Conservation (phyloP, 2,797 vertebrate genomes). For the Heteromormyrus szaboi region DNA sequence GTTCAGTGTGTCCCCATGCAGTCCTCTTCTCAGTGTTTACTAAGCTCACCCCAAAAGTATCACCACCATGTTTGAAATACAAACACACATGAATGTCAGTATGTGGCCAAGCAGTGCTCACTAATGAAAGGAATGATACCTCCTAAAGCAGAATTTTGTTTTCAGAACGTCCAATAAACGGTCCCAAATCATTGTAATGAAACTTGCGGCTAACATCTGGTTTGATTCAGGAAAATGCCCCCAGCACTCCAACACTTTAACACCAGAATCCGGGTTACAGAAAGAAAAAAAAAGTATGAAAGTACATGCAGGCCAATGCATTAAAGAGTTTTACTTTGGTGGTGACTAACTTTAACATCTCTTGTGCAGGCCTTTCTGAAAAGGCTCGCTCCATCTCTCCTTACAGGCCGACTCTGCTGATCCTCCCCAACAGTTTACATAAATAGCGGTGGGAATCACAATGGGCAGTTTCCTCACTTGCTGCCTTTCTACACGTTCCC, state of each 20-base stretch:
- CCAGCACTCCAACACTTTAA: constrained; percentile 65
- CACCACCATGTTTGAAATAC: not conserved
- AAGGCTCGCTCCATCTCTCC: not conserved
- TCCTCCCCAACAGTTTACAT: not conserved
- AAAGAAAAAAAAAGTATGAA: constrained; percentile 13
- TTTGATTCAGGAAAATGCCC: constrained; percentile 62
- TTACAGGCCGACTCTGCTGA: not conserved
- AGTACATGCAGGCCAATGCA: not conserved
- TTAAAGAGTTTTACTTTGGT: not conserved
- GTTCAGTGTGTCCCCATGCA: not conserved
- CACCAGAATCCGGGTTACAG: constrained; percentile 42
- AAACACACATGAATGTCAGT: not conserved
- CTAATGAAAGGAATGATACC: not conserved
- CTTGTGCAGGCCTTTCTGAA: not conserved
- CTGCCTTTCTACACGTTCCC: not conserved
- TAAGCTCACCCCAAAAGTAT: not conserved
- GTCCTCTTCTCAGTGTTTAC: not conserved
- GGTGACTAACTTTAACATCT: not conserved
- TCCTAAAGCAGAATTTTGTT: constrained; percentile 44
- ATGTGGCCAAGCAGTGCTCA: not conserved
- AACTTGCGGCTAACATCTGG: constrained; percentile 62
- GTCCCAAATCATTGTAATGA: not conserved
- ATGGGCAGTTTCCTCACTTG: not conserved
- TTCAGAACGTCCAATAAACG: constrained; percentile 54
- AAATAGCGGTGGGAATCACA: not conserved